Conservation (phyloP, 64 coral and sea anemone genomes). For the Astreopora myriophthalma region DNA sequence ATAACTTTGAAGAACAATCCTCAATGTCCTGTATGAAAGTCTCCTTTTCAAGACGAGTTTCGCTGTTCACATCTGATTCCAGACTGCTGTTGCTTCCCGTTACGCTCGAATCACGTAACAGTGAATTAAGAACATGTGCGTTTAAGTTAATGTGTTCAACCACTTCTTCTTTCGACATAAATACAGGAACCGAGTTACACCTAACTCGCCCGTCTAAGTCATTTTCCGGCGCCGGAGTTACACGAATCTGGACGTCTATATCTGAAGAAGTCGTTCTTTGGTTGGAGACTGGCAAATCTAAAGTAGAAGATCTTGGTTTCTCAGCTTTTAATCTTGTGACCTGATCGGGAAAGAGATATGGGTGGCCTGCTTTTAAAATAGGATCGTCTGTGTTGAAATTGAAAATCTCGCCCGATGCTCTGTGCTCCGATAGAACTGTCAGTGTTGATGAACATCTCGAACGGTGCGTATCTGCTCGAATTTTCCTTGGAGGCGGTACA, state of each 20-base stretch:
- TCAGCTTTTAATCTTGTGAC: not conserved
- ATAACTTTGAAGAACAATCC: not conserved
- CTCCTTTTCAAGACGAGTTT: not conserved
- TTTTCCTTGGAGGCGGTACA: not conserved
- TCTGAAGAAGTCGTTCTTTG: not conserved
- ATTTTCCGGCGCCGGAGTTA: not conserved
- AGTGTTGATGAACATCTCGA: slow-evolving; percentile 85
- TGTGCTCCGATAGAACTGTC: slow-evolving; percentile 54
- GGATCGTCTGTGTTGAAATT: not conserved
- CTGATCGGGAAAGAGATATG: not conserved
- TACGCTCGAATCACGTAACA: not conserved
- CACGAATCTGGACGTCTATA: not conserved
- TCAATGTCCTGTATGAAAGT: slow-evolving; percentile 1
- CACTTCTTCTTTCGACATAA: not conserved
- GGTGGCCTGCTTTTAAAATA: not conserved
- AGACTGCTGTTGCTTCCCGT: not conserved
- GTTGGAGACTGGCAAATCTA: not conserved
- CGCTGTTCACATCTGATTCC: not conserved
- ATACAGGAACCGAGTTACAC: slow-evolving; percentile 11
- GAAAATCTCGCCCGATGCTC: slow-evolving; percentile 35
- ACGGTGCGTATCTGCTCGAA: slow-evolving; percentile 9
- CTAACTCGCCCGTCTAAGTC: not conserved
- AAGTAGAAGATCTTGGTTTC: not conserved
- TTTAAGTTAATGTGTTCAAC: not conserved
- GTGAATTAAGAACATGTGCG: not conserved